Base-by-base conservation (phyloP, 2,113 vertebrate genomes). In the Entelurus aequoreus region DNA sequence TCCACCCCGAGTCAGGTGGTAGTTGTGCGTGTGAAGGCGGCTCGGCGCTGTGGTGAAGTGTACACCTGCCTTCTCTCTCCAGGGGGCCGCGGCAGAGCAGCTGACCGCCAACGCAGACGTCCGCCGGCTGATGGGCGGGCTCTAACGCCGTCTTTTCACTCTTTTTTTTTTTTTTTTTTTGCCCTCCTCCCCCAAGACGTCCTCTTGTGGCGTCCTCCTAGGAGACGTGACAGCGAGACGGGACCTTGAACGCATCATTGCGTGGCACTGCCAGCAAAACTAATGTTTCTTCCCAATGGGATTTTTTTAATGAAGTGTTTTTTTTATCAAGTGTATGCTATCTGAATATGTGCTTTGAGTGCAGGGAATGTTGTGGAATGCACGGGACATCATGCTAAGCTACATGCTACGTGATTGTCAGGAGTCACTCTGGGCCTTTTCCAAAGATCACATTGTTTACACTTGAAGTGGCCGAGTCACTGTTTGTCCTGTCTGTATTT, bases 111-210 rank as follows among this genome's bases (percentile, higher is more conserved):
- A 95, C 66, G 89, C 93, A 76, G 94, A 96, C 89, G 92, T 91
- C 90, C 94, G 85, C 94, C 88, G 93, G 88, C 92, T 93, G 90
- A 95, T 93, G 62, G 94, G 94, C 82, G 92, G 93, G 91, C 87
- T 94, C 80, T 98, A 93, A 94, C 80, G 46, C 79, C 83, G 63
- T 47, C 62, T 50, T 21, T 66, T 28, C 28, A 28, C 28, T 28
- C 28, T 28, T 28, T 2, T 28, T 28, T 28, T 28, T 28, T 28
- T 28, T 2, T 28, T 28, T 28, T 28, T 28, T 28, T 28, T 28
- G 28, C 28, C 28, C 28, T 28, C 48, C 48, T 52, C 69, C 53
- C 54, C 15, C 65, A 3, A 36, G 65, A 58, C 68, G 64, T 44
- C 64, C 57, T 28, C 6, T 46, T 40, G 36, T 8, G 37, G 54